phyloP scores from a whole-genome alignment of 2,888 invertebrate genomes.

The Himalopsyche anomala region DNA sequence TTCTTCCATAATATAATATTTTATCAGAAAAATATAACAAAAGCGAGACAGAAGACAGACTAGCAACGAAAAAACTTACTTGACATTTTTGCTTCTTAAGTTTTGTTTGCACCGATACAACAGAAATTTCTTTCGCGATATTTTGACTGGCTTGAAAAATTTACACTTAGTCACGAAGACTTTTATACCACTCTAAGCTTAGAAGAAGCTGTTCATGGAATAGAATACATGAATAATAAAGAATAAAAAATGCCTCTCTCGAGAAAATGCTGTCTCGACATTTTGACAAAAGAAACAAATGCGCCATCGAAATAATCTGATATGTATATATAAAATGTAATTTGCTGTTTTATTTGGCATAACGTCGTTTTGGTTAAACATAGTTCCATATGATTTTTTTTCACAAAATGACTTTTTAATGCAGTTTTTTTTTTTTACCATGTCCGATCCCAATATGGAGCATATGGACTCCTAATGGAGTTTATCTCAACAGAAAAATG shows the following conservation, averaged over 20 bases:
- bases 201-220: constrained; percentile 49
- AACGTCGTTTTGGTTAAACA: too few relatives aligned
- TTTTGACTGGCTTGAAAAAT: constrained; percentile 32
- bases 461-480: too few relatives aligned
- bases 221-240: constrained; percentile 61
- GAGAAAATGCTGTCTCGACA: background rate
- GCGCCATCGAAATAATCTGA: background rate
- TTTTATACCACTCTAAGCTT: background rate
- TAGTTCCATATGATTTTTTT: too few relatives aligned
- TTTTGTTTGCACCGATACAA: background rate
- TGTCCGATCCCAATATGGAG: too few relatives aligned
- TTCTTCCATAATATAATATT: too few relatives aligned
- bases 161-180: constrained; percentile 56
- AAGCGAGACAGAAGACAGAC: too few relatives aligned
- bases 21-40: too few relatives aligned
- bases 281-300: background rate
- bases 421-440: too few relatives aligned
- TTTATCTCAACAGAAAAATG: too few relatives aligned
- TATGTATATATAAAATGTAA: background rate
- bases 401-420: too few relatives aligned
- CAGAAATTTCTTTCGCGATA: constrained; percentile 29
- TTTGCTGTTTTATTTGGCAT: background rate
- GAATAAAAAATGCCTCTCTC: constrained; percentile 41
- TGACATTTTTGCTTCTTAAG: background rate
- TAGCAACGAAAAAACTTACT: background rate